Conservation (phyloP, 2,888 invertebrate genomes). For the Dascillus cervinus region DNA sequence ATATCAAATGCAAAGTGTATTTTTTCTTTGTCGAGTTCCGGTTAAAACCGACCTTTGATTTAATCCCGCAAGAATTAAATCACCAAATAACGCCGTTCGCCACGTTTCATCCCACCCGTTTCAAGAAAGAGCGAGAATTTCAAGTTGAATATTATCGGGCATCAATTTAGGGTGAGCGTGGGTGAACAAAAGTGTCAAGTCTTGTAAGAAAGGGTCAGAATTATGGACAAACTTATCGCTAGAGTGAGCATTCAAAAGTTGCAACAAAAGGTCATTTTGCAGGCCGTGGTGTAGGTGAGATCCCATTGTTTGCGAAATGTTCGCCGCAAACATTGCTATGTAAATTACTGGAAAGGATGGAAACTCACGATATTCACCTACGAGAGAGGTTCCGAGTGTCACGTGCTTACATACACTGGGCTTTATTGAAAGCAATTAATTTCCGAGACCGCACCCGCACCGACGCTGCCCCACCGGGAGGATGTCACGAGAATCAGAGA, state of each 20-base stretch:
- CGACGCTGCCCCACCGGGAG: constrained; percentile 6
- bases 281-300: constrained; percentile 4
- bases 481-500: constrained; percentile 9
- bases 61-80: constrained; percentile 7
- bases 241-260: constrained; percentile 21
- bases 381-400: constrained; percentile 11
- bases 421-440: constrained; percentile 20
- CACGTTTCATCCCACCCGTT: constrained; percentile 5
- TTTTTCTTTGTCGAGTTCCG: constrained; percentile 3
- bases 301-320: constrained; percentile 9
- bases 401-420: constrained; percentile 15
- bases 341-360: no score
- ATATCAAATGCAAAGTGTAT: constrained; percentile 9
- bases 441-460: constrained; percentile 9
- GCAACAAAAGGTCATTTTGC: constrained; percentile 23
- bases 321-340: constrained; percentile 11
- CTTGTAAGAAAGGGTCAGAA: constrained; percentile 18
- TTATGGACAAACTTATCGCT: constrained; percentile 21
- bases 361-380: constrained; percentile 14
- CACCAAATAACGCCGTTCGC: constrained; percentile 5
- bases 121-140: constrained; percentile 9
- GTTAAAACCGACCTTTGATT: constrained; percentile 10
- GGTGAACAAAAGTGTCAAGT: constrained; percentile 23
- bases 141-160: constrained; percentile 19
- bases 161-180: constrained; percentile 19